Evolutionary conservation across 30 jellyfish, hydroid and myxozoan species (phyloP).

Genomic region (Nemopilema nomurai): DNA sequence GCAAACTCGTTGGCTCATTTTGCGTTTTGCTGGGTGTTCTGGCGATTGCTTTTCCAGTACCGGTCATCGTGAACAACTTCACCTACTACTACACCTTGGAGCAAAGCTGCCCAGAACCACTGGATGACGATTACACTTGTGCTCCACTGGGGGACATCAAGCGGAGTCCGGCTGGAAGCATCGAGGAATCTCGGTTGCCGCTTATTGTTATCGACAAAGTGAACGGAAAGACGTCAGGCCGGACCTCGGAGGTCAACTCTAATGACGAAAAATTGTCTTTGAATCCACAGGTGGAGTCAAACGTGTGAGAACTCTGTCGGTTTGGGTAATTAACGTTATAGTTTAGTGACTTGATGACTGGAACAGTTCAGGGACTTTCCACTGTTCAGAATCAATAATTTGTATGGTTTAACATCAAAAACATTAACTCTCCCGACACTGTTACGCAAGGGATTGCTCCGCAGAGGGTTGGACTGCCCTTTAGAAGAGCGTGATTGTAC

Average conservation of each 20-base stretch:
- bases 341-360: neutral
- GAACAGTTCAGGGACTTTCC: neutral
- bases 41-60: slow-evolving; percentile 96
- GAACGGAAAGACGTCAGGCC: slow-evolving; percentile 42
- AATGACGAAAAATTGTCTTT: slow-evolving; percentile 50
- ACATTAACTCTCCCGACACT: neutral
- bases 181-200: slow-evolving; percentile 33
- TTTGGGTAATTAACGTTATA: too few species aligned
- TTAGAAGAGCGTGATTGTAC: too few species aligned
- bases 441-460: neutral
- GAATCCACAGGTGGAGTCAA: slow-evolving; percentile 39
- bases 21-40: slow-evolving; percentile 92
- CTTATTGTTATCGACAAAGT: slow-evolving; percentile 53
- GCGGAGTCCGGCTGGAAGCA: slow-evolving; percentile 39
- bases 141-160: slow-evolving; percentile 78
- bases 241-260: slow-evolving; percentile 31
- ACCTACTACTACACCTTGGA: slow-evolving; percentile 93
- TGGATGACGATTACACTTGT: slow-evolving; percentile 84
- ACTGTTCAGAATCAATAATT: neutral
- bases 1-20: slow-evolving; percentile 93
- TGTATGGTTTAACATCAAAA: neutral
- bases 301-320: slow-evolving; percentile 28
- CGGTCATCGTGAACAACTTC: slow-evolving; percentile 94
- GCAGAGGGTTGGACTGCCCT: neutral
- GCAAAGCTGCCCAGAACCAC: slow-evolving; percentile 91